Conservation (phyloP, 2,797 vertebrate species). For the Melanogrammus aeglefinus region DNA sequence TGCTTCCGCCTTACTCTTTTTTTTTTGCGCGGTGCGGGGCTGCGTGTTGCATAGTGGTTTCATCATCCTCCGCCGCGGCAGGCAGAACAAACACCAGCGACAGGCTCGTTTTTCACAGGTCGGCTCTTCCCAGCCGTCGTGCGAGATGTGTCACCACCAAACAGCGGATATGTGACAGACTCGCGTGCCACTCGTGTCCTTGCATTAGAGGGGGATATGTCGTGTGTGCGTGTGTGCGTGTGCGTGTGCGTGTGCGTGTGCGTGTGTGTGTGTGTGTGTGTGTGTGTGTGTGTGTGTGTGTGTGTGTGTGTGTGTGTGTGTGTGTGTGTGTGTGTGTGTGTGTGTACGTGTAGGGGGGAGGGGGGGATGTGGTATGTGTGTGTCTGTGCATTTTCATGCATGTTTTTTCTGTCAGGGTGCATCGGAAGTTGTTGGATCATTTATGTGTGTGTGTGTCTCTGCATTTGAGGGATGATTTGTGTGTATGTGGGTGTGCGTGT, state of each 20-base stretch:
- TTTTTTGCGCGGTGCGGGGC: conserved; percentile 50
- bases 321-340: neutral
- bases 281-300: neutral
- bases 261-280: conserved; percentile 18
- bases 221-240: conserved; percentile 32
- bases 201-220: conserved; percentile 64
- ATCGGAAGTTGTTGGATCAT: conserved; percentile 26
- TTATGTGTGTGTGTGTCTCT: neutral
- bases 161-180: conserved; percentile 66
- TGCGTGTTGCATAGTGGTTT: conserved; percentile 70
- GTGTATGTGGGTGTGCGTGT: neutral
- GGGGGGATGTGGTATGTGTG: neutral
- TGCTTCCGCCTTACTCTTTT: neutral
- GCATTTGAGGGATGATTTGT: conserved; percentile 25
- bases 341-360: conserved; percentile 4
- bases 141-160: conserved; percentile 67
- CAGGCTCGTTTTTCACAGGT: conserved; percentile 76
- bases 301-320: too few relatives aligned
- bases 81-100: conserved; percentile 70
- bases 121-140: conserved; percentile 67
- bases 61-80: conserved; percentile 72
- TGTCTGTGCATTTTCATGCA: neutral
- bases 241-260: conserved; percentile 20
- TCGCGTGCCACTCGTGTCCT: conserved; percentile 62
- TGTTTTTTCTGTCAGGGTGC: conserved; percentile 6